phyloP scores from a whole-genome alignment of 2,797 vertebrate genomes.

The Chelmon rostratus region DNA sequence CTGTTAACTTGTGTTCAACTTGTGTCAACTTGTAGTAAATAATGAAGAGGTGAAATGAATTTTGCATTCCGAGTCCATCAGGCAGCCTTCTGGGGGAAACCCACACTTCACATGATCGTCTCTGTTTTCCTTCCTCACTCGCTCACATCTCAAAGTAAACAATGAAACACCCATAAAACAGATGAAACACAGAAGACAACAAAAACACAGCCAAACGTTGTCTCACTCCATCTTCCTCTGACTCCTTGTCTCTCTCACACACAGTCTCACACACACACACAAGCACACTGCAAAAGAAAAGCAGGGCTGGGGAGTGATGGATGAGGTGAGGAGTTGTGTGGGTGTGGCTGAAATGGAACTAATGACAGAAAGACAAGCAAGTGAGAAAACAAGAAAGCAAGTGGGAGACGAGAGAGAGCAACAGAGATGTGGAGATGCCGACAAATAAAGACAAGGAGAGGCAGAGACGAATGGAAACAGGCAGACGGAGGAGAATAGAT shows the following conservation, averaged over 20 bases:
- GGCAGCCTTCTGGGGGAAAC: slow-evolving; percentile 28
- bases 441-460: slow-evolving; percentile 47
- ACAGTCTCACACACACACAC: background rate
- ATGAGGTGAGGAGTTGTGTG: slow-evolving; percentile 64
- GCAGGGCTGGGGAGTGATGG: slow-evolving; percentile 59
- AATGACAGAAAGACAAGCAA: slow-evolving; percentile 72
- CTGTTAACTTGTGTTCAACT: slow-evolving; percentile 59
- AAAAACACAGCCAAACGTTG: slow-evolving; percentile 49
- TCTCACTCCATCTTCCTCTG: slow-evolving; percentile 52
- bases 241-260: slow-evolving; percentile 27
- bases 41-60: slow-evolving; percentile 44
- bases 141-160: slow-evolving; percentile 54
- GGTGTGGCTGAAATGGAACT: slow-evolving; percentile 76
- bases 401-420: slow-evolving; percentile 60
- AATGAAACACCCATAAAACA: slow-evolving; percentile 52
- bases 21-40: slow-evolving; percentile 51
- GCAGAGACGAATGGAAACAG: slow-evolving; percentile 54
- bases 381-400: slow-evolving; percentile 67
- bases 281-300: background rate
- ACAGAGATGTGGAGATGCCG: slow-evolving; percentile 52
- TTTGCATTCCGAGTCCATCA: slow-evolving; percentile 24
- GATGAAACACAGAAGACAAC: slow-evolving; percentile 57
- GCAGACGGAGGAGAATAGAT: slow-evolving; percentile 25
- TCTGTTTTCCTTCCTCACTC: slow-evolving; percentile 26
- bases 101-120: slow-evolving; percentile 24